Evolutionary conservation across 2,113 vertebrate species (phyloP), one percentile per base, ranked within the genome.

Genomic region (Varanus komodoensis): DNA sequence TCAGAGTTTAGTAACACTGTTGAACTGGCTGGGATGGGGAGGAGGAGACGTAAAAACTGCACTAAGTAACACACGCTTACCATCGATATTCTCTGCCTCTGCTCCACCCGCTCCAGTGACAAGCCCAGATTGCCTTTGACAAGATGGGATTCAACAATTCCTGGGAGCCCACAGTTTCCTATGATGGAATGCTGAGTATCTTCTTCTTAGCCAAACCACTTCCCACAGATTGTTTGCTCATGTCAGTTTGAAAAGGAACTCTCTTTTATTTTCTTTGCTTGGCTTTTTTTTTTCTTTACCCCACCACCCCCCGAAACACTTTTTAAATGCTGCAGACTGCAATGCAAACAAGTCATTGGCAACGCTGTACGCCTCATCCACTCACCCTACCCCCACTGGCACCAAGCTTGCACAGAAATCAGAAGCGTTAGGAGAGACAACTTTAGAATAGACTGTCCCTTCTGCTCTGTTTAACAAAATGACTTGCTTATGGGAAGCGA

Each of bases 151-250:
- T 57, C 64, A 69, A 19, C 50, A 21, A 77, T 71, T 44, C 84
- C 61, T 3, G 0, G 1, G 81, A 80, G 57, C 54, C 61, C 50
- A 29, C 0, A 0, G 54, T 82, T 84, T 81, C 67, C 34, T 0
- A 0, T 0, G 0, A 1, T 84, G 81, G 86, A 54, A 71, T 27
- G 74, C 86, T 0, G 0, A 34, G 12, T 71, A 4, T 0, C 87
- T 54, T 82, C 52, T 77, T 44, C 0, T 0, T 4, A 77, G 52
- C 75, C 64, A 71, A 9, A 88, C 86, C 25, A 57, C 50, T 92
- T 71, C 75, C 0, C 29, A 0, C 68, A 50, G 80, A 11, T 81
- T 0, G 0, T 69, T 82, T 75, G 77, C 89, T 93, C 19, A 8
- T 0, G 0, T 77, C 8, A 73, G 0, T 29, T 92, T 87, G 89